Evolutionary conservation across 2,888 invertebrate genomes (phyloP).

Genomic region (Drosophila meridiana): DNA sequence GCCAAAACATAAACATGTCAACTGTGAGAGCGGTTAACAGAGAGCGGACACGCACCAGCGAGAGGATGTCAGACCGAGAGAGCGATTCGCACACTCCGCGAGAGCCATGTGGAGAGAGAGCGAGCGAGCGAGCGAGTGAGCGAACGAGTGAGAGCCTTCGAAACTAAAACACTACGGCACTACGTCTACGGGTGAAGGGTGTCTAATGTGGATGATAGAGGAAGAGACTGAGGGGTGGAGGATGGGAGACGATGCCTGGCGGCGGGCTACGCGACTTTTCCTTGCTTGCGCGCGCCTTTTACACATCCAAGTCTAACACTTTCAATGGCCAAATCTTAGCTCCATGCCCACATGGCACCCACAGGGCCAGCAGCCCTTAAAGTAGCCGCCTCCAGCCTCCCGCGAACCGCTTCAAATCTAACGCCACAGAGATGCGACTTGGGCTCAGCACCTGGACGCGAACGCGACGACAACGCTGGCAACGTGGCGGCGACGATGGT

Average conservation of each 20-base stretch:
- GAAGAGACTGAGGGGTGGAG: constrained; percentile 8
- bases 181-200: constrained; percentile 31
- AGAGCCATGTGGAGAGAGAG: constrained; percentile 28
- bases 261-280: constrained; percentile 52
- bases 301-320: constrained; percentile 47
- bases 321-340: constrained; percentile 54
- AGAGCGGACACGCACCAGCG: constrained; percentile 42
- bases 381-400: constrained; percentile 21
- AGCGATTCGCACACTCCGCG: constrained; percentile 31
- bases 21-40: constrained; percentile 44
- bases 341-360: constrained; percentile 55
- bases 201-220: constrained; percentile 16
- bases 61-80: constrained; percentile 31
- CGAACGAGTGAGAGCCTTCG: constrained; percentile 46
- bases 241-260: constrained; percentile 36
- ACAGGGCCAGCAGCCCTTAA: constrained; percentile 21
- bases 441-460: constrained; percentile 51
- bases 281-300: constrained; percentile 56
- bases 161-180: constrained; percentile 64
- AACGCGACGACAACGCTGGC: constrained; percentile 36
- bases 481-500: constrained; percentile 51
- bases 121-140: constrained; percentile 35
- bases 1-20: constrained; percentile 79
- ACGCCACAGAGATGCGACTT: constrained; percentile 5
- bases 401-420: constrained; percentile 10